Evolutionary conservation across 2,113 vertebrate species (phyloP).

Genomic region (Chloebia gouldiae): DNA sequence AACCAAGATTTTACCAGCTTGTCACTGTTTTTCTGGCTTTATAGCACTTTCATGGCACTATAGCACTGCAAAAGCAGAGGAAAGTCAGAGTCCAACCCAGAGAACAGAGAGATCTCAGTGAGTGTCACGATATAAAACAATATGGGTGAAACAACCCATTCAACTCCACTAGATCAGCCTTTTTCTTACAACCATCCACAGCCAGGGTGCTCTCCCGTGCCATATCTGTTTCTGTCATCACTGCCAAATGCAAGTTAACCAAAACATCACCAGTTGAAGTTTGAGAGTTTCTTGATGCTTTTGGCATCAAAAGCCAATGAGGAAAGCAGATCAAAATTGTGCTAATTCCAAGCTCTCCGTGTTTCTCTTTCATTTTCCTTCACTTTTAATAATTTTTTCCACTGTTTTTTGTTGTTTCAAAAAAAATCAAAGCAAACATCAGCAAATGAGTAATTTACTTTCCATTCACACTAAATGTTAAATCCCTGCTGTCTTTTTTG

Average conservation of each 20-base stretch:
- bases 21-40: not conserved
- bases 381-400: not conserved
- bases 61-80: not conserved
- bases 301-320: not conserved
- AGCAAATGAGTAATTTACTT: not conserved
- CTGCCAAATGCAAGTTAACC: not conserved
- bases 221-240: not conserved
- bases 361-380: not conserved
- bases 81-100: not conserved
- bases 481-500: not conserved
- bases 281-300: not conserved
- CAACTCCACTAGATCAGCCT: not conserved
- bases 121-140: accelerated
- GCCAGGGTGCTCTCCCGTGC: not conserved
- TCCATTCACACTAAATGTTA: not conserved
- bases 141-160: not conserved
- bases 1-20: not conserved
- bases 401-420: accelerated
- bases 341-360: not conserved
- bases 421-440: not conserved
- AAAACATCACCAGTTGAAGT: not conserved
- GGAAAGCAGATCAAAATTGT: not conserved
- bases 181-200: not conserved
- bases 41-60: not conserved
- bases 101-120: not conserved